Base-by-base conservation (phyloP, 2,888 invertebrate species). In the Zhuqinia jingwanae region DNA sequence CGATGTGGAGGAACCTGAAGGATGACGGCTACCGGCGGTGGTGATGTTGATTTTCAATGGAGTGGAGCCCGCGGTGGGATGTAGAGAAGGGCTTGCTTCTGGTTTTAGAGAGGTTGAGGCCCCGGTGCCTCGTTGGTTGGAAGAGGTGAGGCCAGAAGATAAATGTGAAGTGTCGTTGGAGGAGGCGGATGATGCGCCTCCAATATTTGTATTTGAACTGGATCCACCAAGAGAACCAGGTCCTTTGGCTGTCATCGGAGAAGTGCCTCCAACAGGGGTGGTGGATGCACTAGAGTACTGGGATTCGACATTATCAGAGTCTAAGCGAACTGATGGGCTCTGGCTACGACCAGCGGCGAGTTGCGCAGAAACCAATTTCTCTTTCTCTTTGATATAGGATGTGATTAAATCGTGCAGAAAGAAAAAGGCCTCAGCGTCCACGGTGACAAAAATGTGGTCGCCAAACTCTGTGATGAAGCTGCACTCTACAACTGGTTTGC, bases 391-490 rank as follows among this genome's bases (percentile, higher is more conserved):
- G 82, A 99, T 95, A 92, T 99, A 99, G 0, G 98, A 97, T 0
- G 97, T 97, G 90, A 99, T 97, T 85, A 99, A 94, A 93, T 99
- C 99, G 92, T 99, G 99, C 45, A 99, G 93, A 93, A 99, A 99
- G 93, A 99, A 96, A 93, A 99, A 98, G 0, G 98, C 97, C 93
- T 99, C 99, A 0, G 99, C 99, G 93, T 99, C 98, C 89, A 98
- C 98, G 0, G 98, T 98, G 88, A 99, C 98, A 93, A 97, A 98
- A 91, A 99, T 99, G 92, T 99, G 98, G 93, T 99, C 98, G 92
- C 99, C 98, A 93, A 99, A 99, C 93, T 99, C 98, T 1, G 99
- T 99, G 87, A 99, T 97, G 93, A 99, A 99, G 92, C 97, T 97
- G 93, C 98, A 98, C 91, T 98, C 96, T 42, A 99, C 98, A 75